A percentile compares a stretch with the other conserved stretches of the same genome.
Evolutionary conservation across 2,888 invertebrate genomes (phyloP).

Genomic region (Dryadula phaetusa): DNA sequence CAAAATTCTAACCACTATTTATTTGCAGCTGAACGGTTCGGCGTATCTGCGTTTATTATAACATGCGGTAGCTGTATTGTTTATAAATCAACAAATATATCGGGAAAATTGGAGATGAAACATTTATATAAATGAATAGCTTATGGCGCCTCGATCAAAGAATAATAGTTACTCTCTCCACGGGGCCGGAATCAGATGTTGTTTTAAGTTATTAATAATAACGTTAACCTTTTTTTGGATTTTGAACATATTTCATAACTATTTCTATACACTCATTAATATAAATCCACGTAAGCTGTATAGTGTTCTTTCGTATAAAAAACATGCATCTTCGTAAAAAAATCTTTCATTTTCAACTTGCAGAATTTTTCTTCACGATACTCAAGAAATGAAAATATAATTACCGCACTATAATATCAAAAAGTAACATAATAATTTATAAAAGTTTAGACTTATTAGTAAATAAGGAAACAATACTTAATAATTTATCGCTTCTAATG

Average conservation of each 20-base stretch:
- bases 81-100: slow-evolving; percentile 66
- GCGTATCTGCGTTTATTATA: slow-evolving; percentile 64
- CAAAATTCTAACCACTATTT: slow-evolving; percentile 65
- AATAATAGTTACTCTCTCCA: slow-evolving; percentile 61
- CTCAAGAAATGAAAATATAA: too few relatives aligned
- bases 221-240: not conserved
- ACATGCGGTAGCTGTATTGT: slow-evolving; percentile 65
- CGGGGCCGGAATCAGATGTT: slow-evolving; percentile 57
- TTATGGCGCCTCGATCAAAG: slow-evolving; percentile 66
- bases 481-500: too few relatives aligned
- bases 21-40: slow-evolving; percentile 62
- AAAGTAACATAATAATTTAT: too few relatives aligned
- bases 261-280: not conserved
- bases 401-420: too few relatives aligned
- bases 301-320: too few relatives aligned
- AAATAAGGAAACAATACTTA: too few relatives aligned
- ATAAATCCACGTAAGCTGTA: not conserved
- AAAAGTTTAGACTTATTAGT: too few relatives aligned
- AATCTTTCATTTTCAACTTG: too few relatives aligned
- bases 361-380: too few relatives aligned
- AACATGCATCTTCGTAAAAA: too few relatives aligned
- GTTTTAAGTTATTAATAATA: slow-evolving; percentile 43
- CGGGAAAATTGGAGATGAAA: slow-evolving; percentile 63
- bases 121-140: slow-evolving; percentile 67
- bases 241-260: not conserved